Base-by-base conservation (phyloP, 1,140 invertebrate species). In the Drosophila bocki region DNA sequence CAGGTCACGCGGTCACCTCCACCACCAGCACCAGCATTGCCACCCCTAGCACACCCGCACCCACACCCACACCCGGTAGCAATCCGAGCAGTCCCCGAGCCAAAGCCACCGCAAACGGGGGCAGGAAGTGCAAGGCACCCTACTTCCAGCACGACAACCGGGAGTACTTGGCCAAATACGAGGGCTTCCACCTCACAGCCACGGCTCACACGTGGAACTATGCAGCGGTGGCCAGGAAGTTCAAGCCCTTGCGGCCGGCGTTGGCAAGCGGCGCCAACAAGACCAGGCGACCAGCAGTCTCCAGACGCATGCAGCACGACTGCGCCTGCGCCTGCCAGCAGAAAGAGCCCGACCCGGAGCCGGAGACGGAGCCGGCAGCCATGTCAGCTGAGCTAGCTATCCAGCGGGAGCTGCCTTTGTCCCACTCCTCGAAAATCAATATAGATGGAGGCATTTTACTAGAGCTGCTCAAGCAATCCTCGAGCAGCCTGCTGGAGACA, bases 141-240 rank as follows among this genome's bases (percentile, higher is more conserved):
- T 92, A 92, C 39, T 92, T 92, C 56, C 91, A 92, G 58, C 91
- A 92, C 54, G 91, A 92, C 57, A 92, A 86, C 72, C 87, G 91
- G 39, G 76, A 91, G 50, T 91, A 86, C 53, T 69, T 90, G 57
- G 61, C 85, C 44, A 90, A 90, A 37, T 90, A 91, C 44, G 82
- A 87, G 63, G 81, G 87, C 54, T 78, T 83, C 50, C 80, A 86
- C 7, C 79, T 91, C 22, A 88, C 78, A 39, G 77, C 84, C 11
- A 62, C 59, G 15, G 68, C 83, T 33, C 70, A 74, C 68, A 74
- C 84, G 22, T 69, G 91, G 44, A 92, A 92, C 63, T 92, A 92
- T 70, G 87, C 79, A 6, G 91, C 91, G 15, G 91, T 92, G 51
- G 91, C 91, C 33, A 91, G 82, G 60, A 92, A 92, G 53, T 92